Base-by-base conservation (phyloP, 2,797 vertebrate genomes). In the Hafferia zeledoni region DNA sequence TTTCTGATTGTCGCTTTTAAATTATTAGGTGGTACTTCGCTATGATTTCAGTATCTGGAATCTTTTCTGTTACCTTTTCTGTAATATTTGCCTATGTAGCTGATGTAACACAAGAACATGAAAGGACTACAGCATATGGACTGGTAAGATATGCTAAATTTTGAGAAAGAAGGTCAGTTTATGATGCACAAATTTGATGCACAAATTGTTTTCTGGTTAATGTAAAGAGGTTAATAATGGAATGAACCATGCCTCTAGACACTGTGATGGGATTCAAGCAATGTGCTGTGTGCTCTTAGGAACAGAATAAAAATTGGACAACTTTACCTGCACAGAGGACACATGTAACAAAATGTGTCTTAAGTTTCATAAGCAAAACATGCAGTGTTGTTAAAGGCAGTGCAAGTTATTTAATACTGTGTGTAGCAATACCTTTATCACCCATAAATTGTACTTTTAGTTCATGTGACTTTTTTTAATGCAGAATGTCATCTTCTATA, bases 11-110 rank as follows among this genome's bases (percentile, higher is more conserved):
- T 59, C 67, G 79, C 56, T 95, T 96, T 94, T 95, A 60, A 89
- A 84, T 97, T 94, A 94, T 31, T 96, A 99, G 99, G 99, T 99
- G 99, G 99, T 99, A 99, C 97, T 99, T 99, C 64, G 98, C 98
- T 41, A 98, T 99, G 98, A 99, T 99, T 97, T 99, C 99, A 17
- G 98, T 99, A 89, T 99, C 99, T 49, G 99, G 99, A 94, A 97
- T 99, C 8, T 99, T 99, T 97, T 99, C 99, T 2, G 99, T 99
- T 97, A 99, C 99, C 2, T 99, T 99, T 97, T 99, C 99, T 17
- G 99, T 99, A 84, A 99, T 99, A 98, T 99, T 99, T 94, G 99
- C 99, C 24, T 99, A 99, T 28, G 99, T 99, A 53, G 99, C 99
- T 67, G 99, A 99, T 78, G 97, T 99, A 88, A 99, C 99, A 5